These are phyloP conservation scores for Mythimna ferrago DNA, from an alignment of 2,888 invertebrate species.

Conservation along the genomic window DNA sequence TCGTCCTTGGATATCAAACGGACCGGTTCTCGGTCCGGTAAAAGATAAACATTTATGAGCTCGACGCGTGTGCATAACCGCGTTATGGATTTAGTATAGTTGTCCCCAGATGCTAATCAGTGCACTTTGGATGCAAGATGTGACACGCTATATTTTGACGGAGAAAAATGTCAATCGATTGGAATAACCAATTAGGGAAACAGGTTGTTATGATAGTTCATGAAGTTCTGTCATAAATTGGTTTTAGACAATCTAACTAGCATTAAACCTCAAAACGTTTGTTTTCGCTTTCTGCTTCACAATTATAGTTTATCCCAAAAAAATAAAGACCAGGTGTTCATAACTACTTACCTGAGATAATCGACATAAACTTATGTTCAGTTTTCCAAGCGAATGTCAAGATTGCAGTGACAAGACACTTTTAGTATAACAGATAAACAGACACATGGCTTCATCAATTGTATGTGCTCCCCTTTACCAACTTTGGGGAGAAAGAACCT, in stretches of 20 bases:
- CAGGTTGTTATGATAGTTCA: too few relatives aligned
- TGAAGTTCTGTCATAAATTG: not conserved
- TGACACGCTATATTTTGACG: constrained; percentile 31
- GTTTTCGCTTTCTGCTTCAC: not conserved
- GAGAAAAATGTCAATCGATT: not conserved
- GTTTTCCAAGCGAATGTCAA: constrained; percentile 6
- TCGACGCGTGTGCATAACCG: constrained; percentile 65
- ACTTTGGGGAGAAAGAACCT: constrained; percentile 8
- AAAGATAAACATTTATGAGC: constrained; percentile 66
- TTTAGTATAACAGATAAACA: constrained; percentile 14
- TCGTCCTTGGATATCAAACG: constrained; percentile 58
- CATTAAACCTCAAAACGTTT: not conserved
- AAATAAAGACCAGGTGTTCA: not conserved
- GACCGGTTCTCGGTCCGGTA: constrained; percentile 57
- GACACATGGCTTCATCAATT: constrained; percentile 22
- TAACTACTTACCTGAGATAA: not conserved
- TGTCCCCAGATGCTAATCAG: constrained; percentile 54
- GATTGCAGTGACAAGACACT: not conserved
- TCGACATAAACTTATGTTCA: not conserved
- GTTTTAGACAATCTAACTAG: not conserved
- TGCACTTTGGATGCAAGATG: constrained; percentile 49
- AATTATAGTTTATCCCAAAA: not conserved
- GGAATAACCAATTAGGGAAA: not conserved
- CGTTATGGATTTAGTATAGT: constrained; percentile 63
- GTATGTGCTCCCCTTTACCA: constrained; percentile 2